These are phyloP conservation scores for Polypterus bichir DNA, from an alignment of 2,113 vertebrate genomes.

Conservation along the genomic window DNA sequence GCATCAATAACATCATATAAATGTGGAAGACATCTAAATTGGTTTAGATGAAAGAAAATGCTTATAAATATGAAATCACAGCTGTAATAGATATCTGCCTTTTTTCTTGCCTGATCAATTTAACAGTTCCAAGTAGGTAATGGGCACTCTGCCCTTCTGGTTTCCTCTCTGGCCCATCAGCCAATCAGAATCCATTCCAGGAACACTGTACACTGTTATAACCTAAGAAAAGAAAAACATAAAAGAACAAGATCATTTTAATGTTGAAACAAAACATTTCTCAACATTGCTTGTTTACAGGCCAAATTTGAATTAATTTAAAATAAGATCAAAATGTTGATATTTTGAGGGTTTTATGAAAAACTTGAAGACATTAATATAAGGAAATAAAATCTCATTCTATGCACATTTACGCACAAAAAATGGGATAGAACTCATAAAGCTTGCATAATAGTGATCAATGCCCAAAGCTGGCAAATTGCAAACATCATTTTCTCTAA, in stretches of 20 bases:
- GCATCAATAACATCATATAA: conserved; percentile 41
- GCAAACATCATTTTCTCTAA: too few species aligned
- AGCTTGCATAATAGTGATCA: too few species aligned
- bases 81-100: conserved; percentile 30
- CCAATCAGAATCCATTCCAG: conserved; percentile 95
- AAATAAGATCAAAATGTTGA: too few species aligned
- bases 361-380: background rate
- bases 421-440: too few species aligned
- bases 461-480: too few species aligned
- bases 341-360: background rate
- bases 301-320: too few species aligned
- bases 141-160: conserved; percentile 95
- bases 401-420: background rate
- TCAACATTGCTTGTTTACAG: background rate
- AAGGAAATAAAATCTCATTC: background rate
- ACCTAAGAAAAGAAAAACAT: conserved; percentile 55
- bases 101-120: conserved; percentile 57
- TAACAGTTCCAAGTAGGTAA: conserved; percentile 94
- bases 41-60: conserved; percentile 53
- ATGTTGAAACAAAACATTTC: too few species aligned
- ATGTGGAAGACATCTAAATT: conserved; percentile 53
- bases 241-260: background rate
- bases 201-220: conserved; percentile 81
- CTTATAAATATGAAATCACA: conserved; percentile 66
- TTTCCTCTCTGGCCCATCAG: conserved; percentile 90